Base-by-base conservation (phyloP, 1,140 invertebrate genomes). In the Zaprionus capensis region DNA sequence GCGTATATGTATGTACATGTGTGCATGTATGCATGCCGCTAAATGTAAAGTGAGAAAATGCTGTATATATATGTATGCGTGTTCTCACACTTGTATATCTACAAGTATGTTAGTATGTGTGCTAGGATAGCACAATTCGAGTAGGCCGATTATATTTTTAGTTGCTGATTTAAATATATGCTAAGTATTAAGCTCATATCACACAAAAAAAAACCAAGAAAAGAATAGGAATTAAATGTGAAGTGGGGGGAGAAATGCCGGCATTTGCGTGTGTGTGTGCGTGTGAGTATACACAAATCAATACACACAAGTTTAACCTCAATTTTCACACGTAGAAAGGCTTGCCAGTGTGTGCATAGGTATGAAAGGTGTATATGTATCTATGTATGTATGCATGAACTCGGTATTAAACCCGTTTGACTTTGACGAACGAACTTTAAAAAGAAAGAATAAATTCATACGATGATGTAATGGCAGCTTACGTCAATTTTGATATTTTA, bases 321-420 rank as follows among this genome's bases (percentile, higher is more conserved):
- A 76, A 76, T 64, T 41, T 51, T 31, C 15, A 70, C 61, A 70
- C 49, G 34, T 28, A 46, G 65, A 55, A 51, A 55, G 22, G 63
- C 49, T 55, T 57, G 68, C 20, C 4, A 38, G 44, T 62, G 28
- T 71, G 59, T 28, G n/a, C 59, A 59, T 22, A 59, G 41, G 22
- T 55, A 28, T 28, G 22, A 24, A 22, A 49, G 17, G 20, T 22
- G 46, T 20, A 24, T 69, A 31, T 34, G 20, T 67, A 22, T 22
- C 22, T 22, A 7, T 59, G 26, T 72, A 46, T 53, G 56, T 78
- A 46, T 73, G 66, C 58, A 65, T 81, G 68, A 82, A 81, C 78
- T 71, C 58, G 66, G 71, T 86, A 85, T 68, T 86, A 85, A 85
- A 85, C 82, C 76, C 76, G 82, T 85, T 85, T 85, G 65, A 78